Base-by-base conservation (phyloP, 2,797 vertebrate species). In the Ptychobarbus kaznakovi region DNA sequence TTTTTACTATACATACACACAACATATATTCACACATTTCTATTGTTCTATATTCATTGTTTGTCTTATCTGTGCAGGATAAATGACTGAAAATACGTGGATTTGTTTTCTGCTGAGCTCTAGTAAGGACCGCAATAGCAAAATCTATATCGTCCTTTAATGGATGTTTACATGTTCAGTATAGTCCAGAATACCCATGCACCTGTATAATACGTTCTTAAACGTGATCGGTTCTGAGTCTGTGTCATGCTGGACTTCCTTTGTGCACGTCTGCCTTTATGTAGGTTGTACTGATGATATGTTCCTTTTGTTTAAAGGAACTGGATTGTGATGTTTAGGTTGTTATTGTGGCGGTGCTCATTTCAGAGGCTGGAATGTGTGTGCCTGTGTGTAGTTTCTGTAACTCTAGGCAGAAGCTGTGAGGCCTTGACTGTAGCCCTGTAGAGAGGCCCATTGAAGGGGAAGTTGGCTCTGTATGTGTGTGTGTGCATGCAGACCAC, bases 401-500 rank as follows among this genome's bases (percentile, higher is more conserved):
- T 88, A 88, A 90, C 89, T 88, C 78, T 88, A 90, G 87, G 87
- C 88, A 88, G 89, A 88, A 87, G 86, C 89, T 88, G 89, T 87
- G 86, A 87, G 86, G 86, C 89, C 87, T 88, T 90, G 89, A 90
- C 87, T 90, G 85, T 87, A 88, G 87, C 81, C 78, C 81, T 85
- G 86, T 84, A 82, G 68, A 79, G 89, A 88, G 89, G 89, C 87
- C 89, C 81, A 15, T 81, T 82, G 84, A 86, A 90, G 86, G 89
- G 89, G 83, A 82, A 82, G 81, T 75, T 81, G 85, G 63, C 72
- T 81, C 75, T 77, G 51, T 86, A 20, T 83, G 44, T 87, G 86
- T 83, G 81, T 88, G 86, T 85, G 91, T 93, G 94, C 92, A 92
- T 94, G 94, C 93, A 93, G 93, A 94, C 92, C 91, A 91, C 93